Conservation (phyloP, 1,140 invertebrate genomes). For the Drosophila punjabiensis region DNA sequence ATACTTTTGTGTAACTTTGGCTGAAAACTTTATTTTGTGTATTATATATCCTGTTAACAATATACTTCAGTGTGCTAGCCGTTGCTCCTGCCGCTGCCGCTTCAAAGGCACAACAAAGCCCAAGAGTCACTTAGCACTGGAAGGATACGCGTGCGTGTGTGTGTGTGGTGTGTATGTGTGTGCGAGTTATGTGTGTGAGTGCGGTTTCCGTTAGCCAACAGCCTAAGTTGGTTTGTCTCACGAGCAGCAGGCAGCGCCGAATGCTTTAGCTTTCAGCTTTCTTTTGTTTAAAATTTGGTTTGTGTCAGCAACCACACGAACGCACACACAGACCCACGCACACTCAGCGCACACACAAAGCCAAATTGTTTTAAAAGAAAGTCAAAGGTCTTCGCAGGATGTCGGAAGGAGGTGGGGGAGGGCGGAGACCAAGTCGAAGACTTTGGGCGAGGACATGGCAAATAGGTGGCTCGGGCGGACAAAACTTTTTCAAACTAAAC, state of each 20-base stretch:
- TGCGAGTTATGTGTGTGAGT: conserved; percentile 61
- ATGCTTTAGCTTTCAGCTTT: conserved; percentile 64
- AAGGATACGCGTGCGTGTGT: conserved; percentile 40
- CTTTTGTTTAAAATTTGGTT: conserved; percentile 84
- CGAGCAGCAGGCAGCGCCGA: conserved; percentile 54
- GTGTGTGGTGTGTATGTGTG: conserved; percentile 31
- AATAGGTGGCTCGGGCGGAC: conserved; percentile 55
- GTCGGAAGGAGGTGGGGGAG: conserved; percentile 38
- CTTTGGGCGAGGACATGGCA: conserved; percentile 34
- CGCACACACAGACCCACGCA: conserved; percentile 54
- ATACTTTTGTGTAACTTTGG: conserved; percentile 84
- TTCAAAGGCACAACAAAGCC: conserved; percentile 80
- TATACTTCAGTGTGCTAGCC: conserved; percentile 73
- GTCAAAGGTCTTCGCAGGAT: conserved; percentile 73
- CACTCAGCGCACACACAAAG: conserved; percentile 62
- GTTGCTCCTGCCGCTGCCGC: conserved; percentile 32
- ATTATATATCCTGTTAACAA: conserved; percentile 84
- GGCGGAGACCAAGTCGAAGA: conserved; percentile 9
- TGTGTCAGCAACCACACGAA: conserved; percentile 81
- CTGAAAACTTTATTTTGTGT: conserved; percentile 84
- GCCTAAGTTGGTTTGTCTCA: conserved; percentile 76
- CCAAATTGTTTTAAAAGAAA: conserved; percentile 82
- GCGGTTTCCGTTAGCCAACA: conserved; percentile 83
- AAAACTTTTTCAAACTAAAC: conserved; percentile 80
- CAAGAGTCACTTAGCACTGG: conserved; percentile 78